phyloP scores from a whole-genome alignment of 2,113 vertebrate genomes.

The Percopsis transmontana region DNA sequence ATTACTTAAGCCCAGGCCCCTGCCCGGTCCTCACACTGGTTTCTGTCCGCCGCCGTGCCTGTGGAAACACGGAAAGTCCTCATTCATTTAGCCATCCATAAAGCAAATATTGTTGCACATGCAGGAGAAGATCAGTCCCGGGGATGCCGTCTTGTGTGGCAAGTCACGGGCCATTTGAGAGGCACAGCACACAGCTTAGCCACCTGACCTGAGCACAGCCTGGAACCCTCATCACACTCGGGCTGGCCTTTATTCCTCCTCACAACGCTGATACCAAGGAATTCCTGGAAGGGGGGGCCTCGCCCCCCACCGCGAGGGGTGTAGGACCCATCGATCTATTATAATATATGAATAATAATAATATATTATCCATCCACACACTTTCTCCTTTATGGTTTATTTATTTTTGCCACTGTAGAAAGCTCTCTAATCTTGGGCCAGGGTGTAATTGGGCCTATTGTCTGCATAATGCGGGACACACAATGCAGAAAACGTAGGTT shows the following conservation, averaged over 20 bases:
- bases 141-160: conserved; percentile 98
- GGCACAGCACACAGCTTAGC: conserved; percentile 84
- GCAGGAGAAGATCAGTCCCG: conserved; percentile 96
- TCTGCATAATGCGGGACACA: conserved; percentile 52
- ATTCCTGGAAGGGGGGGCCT: conserved; percentile 80
- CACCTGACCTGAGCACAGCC: conserved; percentile 91
- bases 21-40: conserved; percentile 75
- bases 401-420: conserved; percentile 11
- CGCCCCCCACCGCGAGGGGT: conserved; percentile 59
- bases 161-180: conserved; percentile 94
- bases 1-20: conserved; percentile 31
- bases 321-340: conserved; percentile 66
- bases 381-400: conserved; percentile 8
- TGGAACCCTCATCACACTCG: conserved; percentile 94
- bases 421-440: conserved; percentile 10
- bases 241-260: conserved; percentile 89
- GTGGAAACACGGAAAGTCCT: conserved; percentile 96
- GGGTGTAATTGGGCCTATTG: conserved; percentile 23
- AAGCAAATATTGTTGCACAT: conserved; percentile 99
- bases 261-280: conserved; percentile 88
- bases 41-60: conserved; percentile 89
- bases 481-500: conserved; percentile 23
- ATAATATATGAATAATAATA: conserved; percentile 44
- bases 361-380: background rate
- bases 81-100: conserved; percentile 98